A percentile compares a stretch with the other conserved stretches of the same genome.
Conservation (phyloP, 2,888 invertebrate genomes). For the Morinoia aosen region DNA sequence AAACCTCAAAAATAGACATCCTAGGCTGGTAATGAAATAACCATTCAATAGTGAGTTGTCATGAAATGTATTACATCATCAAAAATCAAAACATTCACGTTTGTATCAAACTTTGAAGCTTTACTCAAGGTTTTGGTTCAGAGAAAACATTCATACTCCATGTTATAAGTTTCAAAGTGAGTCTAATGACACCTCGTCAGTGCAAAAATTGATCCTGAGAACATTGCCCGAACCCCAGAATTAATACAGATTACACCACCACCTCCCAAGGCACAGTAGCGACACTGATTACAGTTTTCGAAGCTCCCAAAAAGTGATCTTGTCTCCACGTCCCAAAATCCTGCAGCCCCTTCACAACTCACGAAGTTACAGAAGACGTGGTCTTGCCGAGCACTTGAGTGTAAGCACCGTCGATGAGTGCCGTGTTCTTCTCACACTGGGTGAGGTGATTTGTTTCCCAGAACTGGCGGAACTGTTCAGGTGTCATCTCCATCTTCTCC, state of each 20-base stretch:
- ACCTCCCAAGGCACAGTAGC: neutral
- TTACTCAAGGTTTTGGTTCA: too few species aligned
- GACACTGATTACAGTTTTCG: neutral
- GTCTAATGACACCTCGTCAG: too few species aligned
- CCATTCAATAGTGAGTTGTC: too few species aligned
- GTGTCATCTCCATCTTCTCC: constrained; percentile 56
- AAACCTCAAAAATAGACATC: too few species aligned
- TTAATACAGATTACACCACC: neutral
- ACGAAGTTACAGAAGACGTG: constrained; percentile 63
- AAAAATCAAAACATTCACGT: too few species aligned
- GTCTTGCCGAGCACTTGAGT: constrained; percentile 62
- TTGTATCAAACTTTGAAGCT: too few species aligned
- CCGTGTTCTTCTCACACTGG: constrained; percentile 61
- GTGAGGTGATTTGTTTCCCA: constrained; percentile 60
- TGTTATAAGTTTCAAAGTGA: too few species aligned
- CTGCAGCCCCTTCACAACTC: neutral
- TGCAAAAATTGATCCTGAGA: neutral
- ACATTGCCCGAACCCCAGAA: neutral
- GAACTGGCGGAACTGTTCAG: constrained; percentile 56
- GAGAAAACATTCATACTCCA: too few species aligned
- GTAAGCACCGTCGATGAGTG: constrained; percentile 66
- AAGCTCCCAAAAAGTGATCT: neutral
- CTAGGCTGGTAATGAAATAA: too few species aligned
- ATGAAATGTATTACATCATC: too few species aligned
- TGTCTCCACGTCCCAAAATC: neutral